Percentiles rank a stretch among this genome's conserved stretches.
Conservation (phyloP, 1,140 invertebrate genomes). For the Aethina tumida region DNA sequence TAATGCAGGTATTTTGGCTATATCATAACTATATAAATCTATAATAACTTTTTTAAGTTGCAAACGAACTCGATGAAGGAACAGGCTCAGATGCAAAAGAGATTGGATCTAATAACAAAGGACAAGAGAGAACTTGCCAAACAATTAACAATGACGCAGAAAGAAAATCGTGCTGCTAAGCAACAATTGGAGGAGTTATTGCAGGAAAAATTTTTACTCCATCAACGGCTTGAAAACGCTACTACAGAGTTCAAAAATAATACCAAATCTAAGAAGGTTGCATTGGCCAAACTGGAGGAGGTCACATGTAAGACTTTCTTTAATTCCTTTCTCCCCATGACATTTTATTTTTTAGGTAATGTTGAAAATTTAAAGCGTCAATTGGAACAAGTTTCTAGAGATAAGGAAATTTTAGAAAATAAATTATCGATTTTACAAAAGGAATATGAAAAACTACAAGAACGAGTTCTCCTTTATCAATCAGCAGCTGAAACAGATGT, state of each 20-base stretch:
- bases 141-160: conserved; percentile 14
- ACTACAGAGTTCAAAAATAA: conserved; percentile 24
- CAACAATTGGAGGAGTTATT: conserved; percentile 24
- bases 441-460: conserved; percentile 24
- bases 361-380: conserved; percentile 19
- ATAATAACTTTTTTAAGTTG: too few relatives aligned
- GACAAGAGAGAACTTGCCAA: conserved; percentile 23
- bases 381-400: conserved; percentile 19
- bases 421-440: conserved; percentile 20
- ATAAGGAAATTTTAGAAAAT: conserved; percentile 25
- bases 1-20: too few relatives aligned
- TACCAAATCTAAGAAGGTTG: conserved; percentile 23
- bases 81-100: conserved; percentile 19
- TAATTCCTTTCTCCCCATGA: too few relatives aligned
- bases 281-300: conserved; percentile 24
- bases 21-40: too few relatives aligned
- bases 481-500: conserved; percentile 12
- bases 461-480: conserved; percentile 17
- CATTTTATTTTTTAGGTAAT: too few relatives aligned
- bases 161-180: conserved; percentile 25
- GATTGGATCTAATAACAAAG: conserved; percentile 18
- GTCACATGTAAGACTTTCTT: too few relatives aligned
- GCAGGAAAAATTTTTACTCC: conserved; percentile 16
- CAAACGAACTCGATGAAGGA: conserved; percentile 25
- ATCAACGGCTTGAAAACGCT: conserved; percentile 19